phyloP scores from a whole-genome alignment of 2,797 vertebrate species.

The Rhyacichthys aspro region DNA sequence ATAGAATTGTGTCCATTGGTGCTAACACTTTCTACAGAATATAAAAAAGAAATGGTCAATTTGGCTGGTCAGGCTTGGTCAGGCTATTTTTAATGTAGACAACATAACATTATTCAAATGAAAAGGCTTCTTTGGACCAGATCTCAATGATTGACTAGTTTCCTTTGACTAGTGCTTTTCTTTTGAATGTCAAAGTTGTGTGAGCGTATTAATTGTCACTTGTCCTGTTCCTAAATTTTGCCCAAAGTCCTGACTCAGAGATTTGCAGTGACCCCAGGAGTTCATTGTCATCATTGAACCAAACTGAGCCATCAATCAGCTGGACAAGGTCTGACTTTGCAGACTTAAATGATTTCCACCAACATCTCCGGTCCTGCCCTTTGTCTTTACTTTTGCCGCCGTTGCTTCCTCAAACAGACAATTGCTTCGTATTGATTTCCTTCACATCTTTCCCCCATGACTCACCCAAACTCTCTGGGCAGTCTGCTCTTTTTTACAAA shows the following conservation, averaged over 20 bases:
- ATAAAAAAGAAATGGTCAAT: no score
- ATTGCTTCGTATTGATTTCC: constrained; percentile 65
- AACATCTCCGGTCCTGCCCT: constrained; percentile 14
- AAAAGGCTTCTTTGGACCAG: no score
- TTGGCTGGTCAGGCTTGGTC: no score
- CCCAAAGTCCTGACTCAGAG: neutral
- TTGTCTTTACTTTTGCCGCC: constrained; percentile 37
- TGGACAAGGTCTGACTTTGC: constrained; percentile 36
- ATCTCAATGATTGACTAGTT: no score
- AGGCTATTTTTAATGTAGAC: no score
- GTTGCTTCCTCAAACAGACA: constrained; percentile 60
- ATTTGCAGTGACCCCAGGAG: neutral
- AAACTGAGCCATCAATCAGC: constrained; percentile 47
- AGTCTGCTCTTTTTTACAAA: constrained; percentile 45
- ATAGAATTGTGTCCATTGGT: no score
- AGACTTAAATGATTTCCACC: constrained; percentile 48
- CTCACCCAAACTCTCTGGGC: constrained; percentile 51
- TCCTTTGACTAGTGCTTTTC: no score
- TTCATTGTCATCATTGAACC: constrained; percentile 12
- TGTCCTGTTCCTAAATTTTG: neutral
- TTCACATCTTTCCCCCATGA: constrained; percentile 57
- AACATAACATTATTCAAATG: no score
- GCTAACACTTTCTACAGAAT: no score
- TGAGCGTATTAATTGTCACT: no score
- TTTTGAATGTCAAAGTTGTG: no score